These are phyloP conservation scores for Tinamus major DNA, from an alignment of 2,797 vertebrate species.

Conservation along the genomic window DNA sequence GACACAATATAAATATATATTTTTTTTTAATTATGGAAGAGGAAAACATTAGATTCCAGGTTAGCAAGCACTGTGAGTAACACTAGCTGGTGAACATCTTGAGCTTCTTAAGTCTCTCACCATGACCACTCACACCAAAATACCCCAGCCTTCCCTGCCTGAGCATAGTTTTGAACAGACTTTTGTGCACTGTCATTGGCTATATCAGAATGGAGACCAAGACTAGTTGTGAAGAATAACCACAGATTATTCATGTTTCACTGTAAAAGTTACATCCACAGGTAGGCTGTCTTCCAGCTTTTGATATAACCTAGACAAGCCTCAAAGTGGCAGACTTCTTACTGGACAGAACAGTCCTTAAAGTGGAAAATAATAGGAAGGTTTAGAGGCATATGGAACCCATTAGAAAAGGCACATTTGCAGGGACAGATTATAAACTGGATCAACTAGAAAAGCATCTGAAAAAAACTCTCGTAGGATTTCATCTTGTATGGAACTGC, in stretches of 20 bases:
- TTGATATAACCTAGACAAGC: conserved; percentile 25
- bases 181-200: not conserved
- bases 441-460: conserved; percentile 58
- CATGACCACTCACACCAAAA: conserved; percentile 5
- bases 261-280: conserved; percentile 9
- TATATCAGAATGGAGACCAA: not conserved
- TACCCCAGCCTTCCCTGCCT: not conserved
- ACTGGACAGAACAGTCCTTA: conserved; percentile 55
- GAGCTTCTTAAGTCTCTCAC: not conserved
- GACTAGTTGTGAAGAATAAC: conserved; percentile 28
- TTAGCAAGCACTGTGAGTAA: not conserved
- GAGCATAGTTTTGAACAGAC: conserved; percentile 8
- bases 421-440: conserved; percentile 67
- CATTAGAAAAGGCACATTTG: conserved; percentile 67
- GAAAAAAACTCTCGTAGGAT: conserved; percentile 33
- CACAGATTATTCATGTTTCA: not conserved
- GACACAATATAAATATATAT: not conserved
- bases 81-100: not conserved
- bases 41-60: not conserved
- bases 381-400: conserved; percentile 63
- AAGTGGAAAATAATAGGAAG: conserved; percentile 49
- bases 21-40: not conserved
- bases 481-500: conserved; percentile 21
- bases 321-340: conserved; percentile 62
- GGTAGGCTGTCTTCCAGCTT: conserved; percentile 50